phyloP scores from a whole-genome alignment of 30 jellyfish, hydroid and myxozoan species.

The Phacellophora camtschatica region DNA sequence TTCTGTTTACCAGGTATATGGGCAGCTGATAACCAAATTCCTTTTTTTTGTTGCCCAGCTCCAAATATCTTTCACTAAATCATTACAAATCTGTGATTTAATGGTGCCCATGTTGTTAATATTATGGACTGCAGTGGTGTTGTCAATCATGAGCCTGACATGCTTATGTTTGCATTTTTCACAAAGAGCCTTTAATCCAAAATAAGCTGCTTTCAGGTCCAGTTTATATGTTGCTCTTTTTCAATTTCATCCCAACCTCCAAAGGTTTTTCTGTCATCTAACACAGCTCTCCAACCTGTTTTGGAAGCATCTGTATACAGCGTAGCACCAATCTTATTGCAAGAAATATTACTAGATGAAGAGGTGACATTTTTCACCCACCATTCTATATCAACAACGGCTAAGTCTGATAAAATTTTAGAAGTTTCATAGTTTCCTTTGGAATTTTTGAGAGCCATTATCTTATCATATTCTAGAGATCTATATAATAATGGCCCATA shows the following conservation, averaged over 20 bases:
- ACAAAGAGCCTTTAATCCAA: background rate
- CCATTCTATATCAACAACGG: background rate
- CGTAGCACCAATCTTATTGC: background rate
- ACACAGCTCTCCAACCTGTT: background rate
- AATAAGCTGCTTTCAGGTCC: background rate
- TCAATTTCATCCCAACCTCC: background rate
- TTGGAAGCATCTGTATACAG: background rate
- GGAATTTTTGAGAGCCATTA: too few species aligned
- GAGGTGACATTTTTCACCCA: background rate
- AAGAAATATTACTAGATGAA: background rate
- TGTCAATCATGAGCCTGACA: background rate
- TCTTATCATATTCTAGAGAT: too few species aligned
- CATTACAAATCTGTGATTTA: background rate
- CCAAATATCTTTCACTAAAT: background rate
- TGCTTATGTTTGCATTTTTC: background rate
- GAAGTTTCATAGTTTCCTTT: too few species aligned
- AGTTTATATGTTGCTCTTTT: background rate
- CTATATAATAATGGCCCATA: too few species aligned
- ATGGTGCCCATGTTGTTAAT: background rate
- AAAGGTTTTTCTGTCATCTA: background rate
- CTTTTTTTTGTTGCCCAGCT: background rate
- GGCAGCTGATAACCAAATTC: slow-evolving; percentile 44
- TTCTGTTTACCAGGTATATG: slow-evolving; percentile 51
- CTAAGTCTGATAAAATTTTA: background rate
- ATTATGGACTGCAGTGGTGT: background rate